Evolutionary conservation across 1,140 invertebrate species (phyloP).

Genomic region (Gonatopus flavifemur): DNA sequence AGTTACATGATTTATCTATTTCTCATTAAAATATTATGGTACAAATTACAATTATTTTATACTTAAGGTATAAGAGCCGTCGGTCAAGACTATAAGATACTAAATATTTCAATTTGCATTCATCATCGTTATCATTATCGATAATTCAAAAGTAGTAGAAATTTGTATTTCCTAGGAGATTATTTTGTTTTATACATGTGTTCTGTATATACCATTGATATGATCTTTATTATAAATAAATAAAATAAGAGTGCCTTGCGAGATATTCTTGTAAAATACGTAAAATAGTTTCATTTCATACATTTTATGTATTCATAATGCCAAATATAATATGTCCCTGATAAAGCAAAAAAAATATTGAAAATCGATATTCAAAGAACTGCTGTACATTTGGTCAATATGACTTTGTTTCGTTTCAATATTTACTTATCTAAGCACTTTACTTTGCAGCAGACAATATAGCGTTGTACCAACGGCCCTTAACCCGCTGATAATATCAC

Average conservation of each 20-base stretch:
- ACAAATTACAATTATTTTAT: conserved; percentile 52
- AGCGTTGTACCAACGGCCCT: conserved; percentile 42
- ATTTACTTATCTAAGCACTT: conserved; percentile 34
- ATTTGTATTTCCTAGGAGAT: conserved; percentile 12
- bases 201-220: conserved; percentile 25
- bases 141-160: conserved; percentile 8
- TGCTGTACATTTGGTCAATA: conserved; percentile 37
- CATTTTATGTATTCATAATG: conserved; percentile 1
- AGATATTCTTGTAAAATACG: no score
- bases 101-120: conserved; percentile 26
- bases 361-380: conserved; percentile 18
- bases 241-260: neutral
- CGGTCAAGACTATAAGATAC: conserved; percentile 37
- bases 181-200: conserved; percentile 38
- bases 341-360: conserved; percentile 5
- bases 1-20: conserved; percentile 47
- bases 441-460: conserved; percentile 27
- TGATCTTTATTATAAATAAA: conserved; percentile 9
- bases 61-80: conserved; percentile 46
- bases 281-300: conserved; percentile 1
- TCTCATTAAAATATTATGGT: conserved; percentile 46
- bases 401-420: conserved; percentile 18
- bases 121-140: conserved; percentile 12
- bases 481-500: conserved; percentile 58
- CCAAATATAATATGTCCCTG: conserved; percentile 13